These are phyloP conservation scores for Tridacna gigas DNA, from an alignment of 2,888 invertebrate genomes.

Conservation along the genomic window DNA sequence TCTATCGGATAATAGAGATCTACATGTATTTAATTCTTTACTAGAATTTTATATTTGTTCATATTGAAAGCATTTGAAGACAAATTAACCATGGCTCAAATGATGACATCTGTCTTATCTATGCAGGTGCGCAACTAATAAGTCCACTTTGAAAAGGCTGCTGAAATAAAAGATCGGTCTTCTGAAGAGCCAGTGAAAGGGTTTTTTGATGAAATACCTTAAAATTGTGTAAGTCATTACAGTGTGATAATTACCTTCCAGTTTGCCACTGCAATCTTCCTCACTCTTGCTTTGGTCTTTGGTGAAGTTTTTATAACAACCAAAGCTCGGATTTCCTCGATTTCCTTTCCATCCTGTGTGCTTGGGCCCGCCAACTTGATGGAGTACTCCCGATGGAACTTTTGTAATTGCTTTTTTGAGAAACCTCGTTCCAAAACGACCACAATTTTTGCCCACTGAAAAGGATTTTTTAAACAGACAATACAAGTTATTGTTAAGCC, in stretches of 20 bases:
- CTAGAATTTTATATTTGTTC: too few species aligned
- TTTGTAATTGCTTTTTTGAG: slow-evolving; percentile 94
- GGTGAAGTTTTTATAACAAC: slow-evolving; percentile 99
- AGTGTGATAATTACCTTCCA: slow-evolving; percentile 92
- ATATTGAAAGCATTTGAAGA: too few species aligned
- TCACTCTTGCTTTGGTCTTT: slow-evolving; percentile 97
- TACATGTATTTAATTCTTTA: too few species aligned
- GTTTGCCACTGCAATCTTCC: slow-evolving; percentile 97
- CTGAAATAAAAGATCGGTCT: too few species aligned
- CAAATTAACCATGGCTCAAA: too few species aligned
- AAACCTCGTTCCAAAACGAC: slow-evolving; percentile 97
- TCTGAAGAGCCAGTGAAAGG: too few species aligned
- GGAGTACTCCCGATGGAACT: slow-evolving; percentile 97
- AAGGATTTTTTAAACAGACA: neutral
- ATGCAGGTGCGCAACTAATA: too few species aligned
- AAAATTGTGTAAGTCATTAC: too few species aligned
- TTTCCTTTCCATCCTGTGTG: slow-evolving; percentile 87
- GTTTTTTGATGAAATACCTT: too few species aligned
- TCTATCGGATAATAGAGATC: too few species aligned
- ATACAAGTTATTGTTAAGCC: neutral
- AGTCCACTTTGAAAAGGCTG: too few species aligned
- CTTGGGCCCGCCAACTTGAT: slow-evolving; percentile 89
- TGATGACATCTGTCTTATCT: too few species aligned
- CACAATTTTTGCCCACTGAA: slow-evolving; percentile 98
- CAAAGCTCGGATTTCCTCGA: slow-evolving; percentile 92